A percentile compares a stretch with the other conserved stretches of the same genome.
Conservation (phyloP, 2,888 invertebrate genomes). For the Petrolisthes cinctipes region DNA sequence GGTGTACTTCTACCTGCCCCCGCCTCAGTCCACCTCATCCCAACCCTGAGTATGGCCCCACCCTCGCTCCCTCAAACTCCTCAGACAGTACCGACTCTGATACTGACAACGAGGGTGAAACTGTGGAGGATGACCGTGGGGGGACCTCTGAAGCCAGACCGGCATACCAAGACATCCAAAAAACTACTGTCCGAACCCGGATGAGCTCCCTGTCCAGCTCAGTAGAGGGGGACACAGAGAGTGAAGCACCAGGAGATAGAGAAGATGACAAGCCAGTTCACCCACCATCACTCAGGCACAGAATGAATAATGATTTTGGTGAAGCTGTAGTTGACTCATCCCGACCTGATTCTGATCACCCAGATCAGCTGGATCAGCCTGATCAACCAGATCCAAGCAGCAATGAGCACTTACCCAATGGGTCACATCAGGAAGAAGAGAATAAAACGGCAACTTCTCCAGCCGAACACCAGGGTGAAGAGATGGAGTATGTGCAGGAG, state of each 20-base stretch:
- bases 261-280: conserved; percentile 28
- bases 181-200: conserved; percentile 30
- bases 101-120: conserved; percentile 41
- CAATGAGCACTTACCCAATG: background rate
- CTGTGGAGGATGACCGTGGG: background rate
- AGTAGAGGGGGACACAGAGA: conserved; percentile 52
- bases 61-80: background rate
- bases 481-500: background rate
- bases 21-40: conserved; percentile 22
- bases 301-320: conserved; percentile 28
- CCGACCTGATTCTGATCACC: conserved; percentile 12
- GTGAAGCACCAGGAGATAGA: conserved; percentile 45
- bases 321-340: conserved; percentile 58
- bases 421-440: background rate
- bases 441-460: background rate
- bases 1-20: conserved; percentile 61
- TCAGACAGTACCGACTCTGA: conserved; percentile 39
- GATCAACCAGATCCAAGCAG: background rate
- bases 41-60: background rate
- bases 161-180: conserved; percentile 7
- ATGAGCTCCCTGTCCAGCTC: conserved; percentile 54
- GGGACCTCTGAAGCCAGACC: conserved; percentile 39
- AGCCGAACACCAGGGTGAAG: background rate
- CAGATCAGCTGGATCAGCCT: background rate
- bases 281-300: background rate